A percentile compares a stretch with the other conserved stretches of the same genome.
These are phyloP conservation scores for Caenorhabditis doughertyi DNA, from an alignment of 2,888 invertebrate species.

Conservation along the genomic window DNA sequence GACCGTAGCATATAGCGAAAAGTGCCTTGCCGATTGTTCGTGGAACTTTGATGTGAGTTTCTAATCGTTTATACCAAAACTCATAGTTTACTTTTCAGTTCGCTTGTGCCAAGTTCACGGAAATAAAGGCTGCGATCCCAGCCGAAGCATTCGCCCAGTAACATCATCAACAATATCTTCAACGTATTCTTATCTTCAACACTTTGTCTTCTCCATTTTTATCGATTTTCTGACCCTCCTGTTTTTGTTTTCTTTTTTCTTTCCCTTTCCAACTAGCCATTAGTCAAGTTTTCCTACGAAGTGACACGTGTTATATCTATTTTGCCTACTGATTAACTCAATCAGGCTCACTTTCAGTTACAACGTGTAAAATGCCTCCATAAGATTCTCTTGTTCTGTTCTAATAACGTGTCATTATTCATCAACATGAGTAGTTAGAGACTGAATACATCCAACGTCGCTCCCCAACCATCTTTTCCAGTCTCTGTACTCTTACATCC, in stretches of 20 bases:
- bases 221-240: constrained; percentile 1
- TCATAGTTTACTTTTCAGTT: constrained; percentile 5
- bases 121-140: constrained; percentile 34
- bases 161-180: background rate
- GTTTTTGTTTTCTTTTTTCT: background rate
- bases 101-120: constrained; percentile 54
- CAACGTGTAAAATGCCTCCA: background rate
- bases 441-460: constrained; percentile 12
- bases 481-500: constrained; percentile 37
- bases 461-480: constrained; percentile 11
- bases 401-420: background rate
- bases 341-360: background rate
- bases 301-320: background rate
- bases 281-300: constrained; percentile 5
- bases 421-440: background rate
- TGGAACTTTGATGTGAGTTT: constrained; percentile 78
- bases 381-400: constrained; percentile 2
- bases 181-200: constrained; percentile 15
- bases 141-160: constrained; percentile 53
- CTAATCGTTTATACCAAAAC: background rate
- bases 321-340: background rate
- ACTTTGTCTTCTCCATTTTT: constrained; percentile 14
- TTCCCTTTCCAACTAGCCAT: constrained; percentile 8
- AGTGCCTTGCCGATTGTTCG: constrained; percentile 77
- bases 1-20: constrained; percentile 75